These are phyloP conservation scores for Stenurella melanura DNA, from an alignment of 2,888 invertebrate genomes.

Conservation along the genomic window DNA sequence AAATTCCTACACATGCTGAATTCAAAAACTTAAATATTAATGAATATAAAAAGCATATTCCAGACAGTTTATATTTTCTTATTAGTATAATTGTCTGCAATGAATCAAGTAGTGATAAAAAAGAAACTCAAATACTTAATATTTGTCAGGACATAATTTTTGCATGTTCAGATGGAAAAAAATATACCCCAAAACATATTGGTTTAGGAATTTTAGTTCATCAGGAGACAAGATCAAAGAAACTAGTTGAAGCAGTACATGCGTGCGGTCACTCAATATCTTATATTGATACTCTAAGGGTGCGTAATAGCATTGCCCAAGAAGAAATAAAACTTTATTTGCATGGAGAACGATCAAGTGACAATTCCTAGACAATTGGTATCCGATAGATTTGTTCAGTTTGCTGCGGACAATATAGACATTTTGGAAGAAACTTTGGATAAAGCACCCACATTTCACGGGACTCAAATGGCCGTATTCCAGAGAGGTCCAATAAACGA, in stretches of 20 bases:
- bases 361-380: slow-evolving; percentile 42
- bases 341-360: slow-evolving; percentile 34
- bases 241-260: slow-evolving; percentile 42
- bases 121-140: too few relatives aligned
- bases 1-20: too few relatives aligned
- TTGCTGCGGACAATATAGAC: too few relatives aligned
- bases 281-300: slow-evolving; percentile 41
- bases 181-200: slow-evolving; percentile 40
- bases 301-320: too few relatives aligned
- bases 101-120: too few relatives aligned
- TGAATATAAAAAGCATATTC: too few relatives aligned
- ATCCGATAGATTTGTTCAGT: slow-evolving; percentile 46
- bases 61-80: too few relatives aligned
- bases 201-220: slow-evolving; percentile 33
- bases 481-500: slow-evolving; percentile 26
- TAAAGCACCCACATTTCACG: slow-evolving; percentile 52
- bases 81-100: too few relatives aligned
- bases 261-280: slow-evolving; percentile 46
- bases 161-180: slow-evolving; percentile 31
- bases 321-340: slow-evolving; percentile 45
- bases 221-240: slow-evolving; percentile 41
- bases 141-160: slow-evolving; percentile 42
- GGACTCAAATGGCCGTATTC: slow-evolving; percentile 49
- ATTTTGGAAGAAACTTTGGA: slow-evolving; percentile 48
- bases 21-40: too few relatives aligned